Evolutionary conservation across 1,140 invertebrate species (phyloP).

Genomic region (Drosophila tsacasi): DNA sequence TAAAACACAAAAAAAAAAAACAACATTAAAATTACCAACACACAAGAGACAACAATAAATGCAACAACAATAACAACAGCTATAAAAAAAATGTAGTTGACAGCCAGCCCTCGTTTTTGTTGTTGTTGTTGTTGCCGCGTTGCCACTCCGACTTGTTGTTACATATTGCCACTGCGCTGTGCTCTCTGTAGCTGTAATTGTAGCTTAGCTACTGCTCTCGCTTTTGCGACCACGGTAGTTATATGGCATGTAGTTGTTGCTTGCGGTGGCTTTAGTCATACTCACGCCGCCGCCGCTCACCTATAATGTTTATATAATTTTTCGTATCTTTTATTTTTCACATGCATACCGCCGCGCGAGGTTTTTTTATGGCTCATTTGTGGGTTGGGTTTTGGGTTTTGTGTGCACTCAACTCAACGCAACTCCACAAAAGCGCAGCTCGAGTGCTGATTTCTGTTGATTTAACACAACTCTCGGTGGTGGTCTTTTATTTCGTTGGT

Average conservation of each 20-base stretch:
- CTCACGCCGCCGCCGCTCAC: slow-evolving; percentile 61
- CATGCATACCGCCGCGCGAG: slow-evolving; percentile 72
- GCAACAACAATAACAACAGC: slow-evolving; percentile 22
- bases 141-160: slow-evolving; percentile 79
- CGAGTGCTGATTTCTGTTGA: slow-evolving; percentile 25
- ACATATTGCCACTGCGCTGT: slow-evolving; percentile 62
- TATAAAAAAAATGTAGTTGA: slow-evolving; percentile 41
- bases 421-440: slow-evolving; percentile 22
- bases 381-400: slow-evolving; percentile 51
- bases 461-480: slow-evolving; percentile 6
- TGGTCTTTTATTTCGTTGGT: slow-evolving; percentile 14
- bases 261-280: slow-evolving; percentile 80
- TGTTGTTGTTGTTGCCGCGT: slow-evolving; percentile 56
- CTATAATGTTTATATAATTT: slow-evolving; percentile 84
- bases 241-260: slow-evolving; percentile 42
- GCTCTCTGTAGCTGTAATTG: slow-evolving; percentile 28
- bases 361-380: slow-evolving; percentile 52
- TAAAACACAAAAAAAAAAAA: slow-evolving; percentile 42
- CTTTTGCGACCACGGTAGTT: slow-evolving; percentile 34
- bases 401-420: slow-evolving; percentile 27
- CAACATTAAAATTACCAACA: slow-evolving; percentile 71
- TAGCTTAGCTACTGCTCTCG: slow-evolving; percentile 48
- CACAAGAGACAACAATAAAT: slow-evolving; percentile 53
- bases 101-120: slow-evolving; percentile 39
- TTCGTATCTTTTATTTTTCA: slow-evolving; percentile 71